Percentiles rank a stretch among this genome's conserved stretches.
Evolutionary conservation across 2,797 vertebrate species (phyloP).

Genomic region (Malurus splendens): DNA sequence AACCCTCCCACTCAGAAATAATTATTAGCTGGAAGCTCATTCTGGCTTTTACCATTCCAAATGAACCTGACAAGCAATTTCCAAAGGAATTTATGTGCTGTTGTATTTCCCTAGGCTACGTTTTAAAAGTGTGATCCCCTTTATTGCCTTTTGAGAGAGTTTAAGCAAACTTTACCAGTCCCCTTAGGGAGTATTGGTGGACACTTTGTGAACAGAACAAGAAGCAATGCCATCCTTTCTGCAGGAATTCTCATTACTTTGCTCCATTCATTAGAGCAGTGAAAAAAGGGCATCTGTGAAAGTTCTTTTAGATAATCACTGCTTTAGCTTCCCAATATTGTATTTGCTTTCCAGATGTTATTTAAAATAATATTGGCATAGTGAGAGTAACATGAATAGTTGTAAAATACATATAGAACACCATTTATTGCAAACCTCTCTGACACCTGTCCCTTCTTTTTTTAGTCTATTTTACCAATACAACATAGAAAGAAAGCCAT

Average conservation of each 20-base stretch:
- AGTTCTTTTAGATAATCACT: neutral
- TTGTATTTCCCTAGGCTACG: slow-evolving; percentile 39
- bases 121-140: slow-evolving; percentile 44
- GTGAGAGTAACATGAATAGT: neutral
- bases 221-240: neutral
- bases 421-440: neutral
- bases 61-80: slow-evolving; percentile 55
- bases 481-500: neutral
- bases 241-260: neutral
- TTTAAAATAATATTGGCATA: neutral
- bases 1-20: slow-evolving; percentile 50
- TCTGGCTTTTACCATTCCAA: slow-evolving; percentile 51
- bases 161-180: slow-evolving; percentile 35
- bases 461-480: neutral
- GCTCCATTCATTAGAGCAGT: neutral
- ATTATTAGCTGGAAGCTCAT: slow-evolving; percentile 55
- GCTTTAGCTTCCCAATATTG: neutral
- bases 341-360: neutral
- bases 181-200: neutral
- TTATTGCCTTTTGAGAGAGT: slow-evolving; percentile 43
- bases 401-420: neutral
- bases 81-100: slow-evolving; percentile 48
- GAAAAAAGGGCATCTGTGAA: neutral
- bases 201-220: neutral
- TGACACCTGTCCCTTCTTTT: neutral